Conservation (phyloP, 2,797 vertebrate genomes). For the Pangasius macronema region DNA sequence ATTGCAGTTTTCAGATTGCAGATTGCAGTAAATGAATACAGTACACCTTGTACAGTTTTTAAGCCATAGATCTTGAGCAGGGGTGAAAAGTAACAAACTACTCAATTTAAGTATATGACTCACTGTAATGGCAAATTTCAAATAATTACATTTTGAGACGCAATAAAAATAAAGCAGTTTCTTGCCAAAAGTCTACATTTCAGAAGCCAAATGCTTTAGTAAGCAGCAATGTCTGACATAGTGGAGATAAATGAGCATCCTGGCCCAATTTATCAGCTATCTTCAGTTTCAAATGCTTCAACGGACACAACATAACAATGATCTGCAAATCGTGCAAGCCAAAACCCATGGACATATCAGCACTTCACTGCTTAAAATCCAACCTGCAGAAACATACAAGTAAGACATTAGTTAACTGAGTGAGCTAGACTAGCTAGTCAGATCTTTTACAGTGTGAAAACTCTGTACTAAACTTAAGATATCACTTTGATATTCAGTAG, state of each 20-base stretch:
- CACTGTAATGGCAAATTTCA: neutral
- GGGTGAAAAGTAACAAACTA: neutral
- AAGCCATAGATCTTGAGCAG: neutral
- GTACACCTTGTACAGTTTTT: neutral
- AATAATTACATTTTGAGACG: neutral
- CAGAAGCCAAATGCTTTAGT: neutral
- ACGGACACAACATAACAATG: neutral
- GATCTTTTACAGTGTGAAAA: neutral
- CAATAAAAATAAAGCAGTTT: neutral
- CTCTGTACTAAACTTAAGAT: neutral
- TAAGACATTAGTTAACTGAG: neutral
- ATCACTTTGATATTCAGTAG: neutral
- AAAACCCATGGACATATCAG: neutral
- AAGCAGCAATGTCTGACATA: neutral
- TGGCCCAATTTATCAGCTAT: neutral
- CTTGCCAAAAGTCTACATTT: neutral
- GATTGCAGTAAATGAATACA: neutral
- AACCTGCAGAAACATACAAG: neutral
- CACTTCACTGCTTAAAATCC: neutral
- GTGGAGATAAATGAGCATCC: neutral
- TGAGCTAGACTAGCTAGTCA: neutral
- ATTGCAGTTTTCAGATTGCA: neutral
- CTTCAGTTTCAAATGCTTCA: neutral
- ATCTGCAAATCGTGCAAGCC: neutral
- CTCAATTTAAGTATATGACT: neutral